A percentile compares a stretch with the other conserved stretches of the same genome.
Evolutionary conservation across 2,888 invertebrate genomes (phyloP).

Genomic region (Agrochola lychnidis): DNA sequence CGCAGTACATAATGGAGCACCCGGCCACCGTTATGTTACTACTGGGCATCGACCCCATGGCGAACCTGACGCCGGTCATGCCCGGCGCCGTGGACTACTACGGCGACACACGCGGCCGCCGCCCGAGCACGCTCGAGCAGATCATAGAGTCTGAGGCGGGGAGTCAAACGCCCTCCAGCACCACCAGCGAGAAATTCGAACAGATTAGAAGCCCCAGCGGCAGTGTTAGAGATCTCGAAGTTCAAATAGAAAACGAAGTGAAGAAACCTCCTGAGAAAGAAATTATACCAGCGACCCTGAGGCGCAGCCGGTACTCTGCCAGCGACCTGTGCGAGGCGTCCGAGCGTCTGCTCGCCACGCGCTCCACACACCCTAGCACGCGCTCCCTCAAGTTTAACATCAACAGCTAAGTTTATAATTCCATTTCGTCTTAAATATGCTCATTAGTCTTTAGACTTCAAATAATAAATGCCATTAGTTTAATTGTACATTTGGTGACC

Average conservation of each 20-base stretch:
- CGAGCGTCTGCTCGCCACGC: constrained; percentile 89
- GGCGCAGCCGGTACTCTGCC: constrained; percentile 92
- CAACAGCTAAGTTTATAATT: constrained; percentile 84
- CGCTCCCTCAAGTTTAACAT: constrained; percentile 92
- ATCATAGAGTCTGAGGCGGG: constrained; percentile 86
- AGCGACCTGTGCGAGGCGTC: constrained; percentile 92
- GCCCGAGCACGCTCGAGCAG: constrained; percentile 86
- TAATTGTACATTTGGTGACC: constrained; percentile 67
- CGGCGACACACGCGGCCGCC: constrained; percentile 79
- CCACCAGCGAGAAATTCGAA: constrained; percentile 82
- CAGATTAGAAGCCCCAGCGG: constrained; percentile 78
- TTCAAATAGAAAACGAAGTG: constrained; percentile 76
- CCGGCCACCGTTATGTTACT: constrained; percentile 93
- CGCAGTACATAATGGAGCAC: constrained; percentile 93
- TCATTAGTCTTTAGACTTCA: constrained; percentile 81
- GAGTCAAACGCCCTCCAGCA: constrained; percentile 86
- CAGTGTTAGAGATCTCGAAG: constrained; percentile 80
- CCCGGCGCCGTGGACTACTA: constrained; percentile 87
- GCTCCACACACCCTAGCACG: constrained; percentile 91
- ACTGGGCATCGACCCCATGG: constrained; percentile 93
- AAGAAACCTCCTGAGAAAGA: constrained; percentile 83
- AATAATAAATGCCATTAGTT: constrained; percentile 71
- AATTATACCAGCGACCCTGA: constrained; percentile 76
- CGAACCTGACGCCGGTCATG: constrained; percentile 82
- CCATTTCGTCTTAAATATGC: constrained; percentile 80